A percentile compares a stretch with the other conserved stretches of the same genome.
phyloP scores from a whole-genome alignment of 1,140 invertebrate genomes.

The Drosophila ercepeae region DNA sequence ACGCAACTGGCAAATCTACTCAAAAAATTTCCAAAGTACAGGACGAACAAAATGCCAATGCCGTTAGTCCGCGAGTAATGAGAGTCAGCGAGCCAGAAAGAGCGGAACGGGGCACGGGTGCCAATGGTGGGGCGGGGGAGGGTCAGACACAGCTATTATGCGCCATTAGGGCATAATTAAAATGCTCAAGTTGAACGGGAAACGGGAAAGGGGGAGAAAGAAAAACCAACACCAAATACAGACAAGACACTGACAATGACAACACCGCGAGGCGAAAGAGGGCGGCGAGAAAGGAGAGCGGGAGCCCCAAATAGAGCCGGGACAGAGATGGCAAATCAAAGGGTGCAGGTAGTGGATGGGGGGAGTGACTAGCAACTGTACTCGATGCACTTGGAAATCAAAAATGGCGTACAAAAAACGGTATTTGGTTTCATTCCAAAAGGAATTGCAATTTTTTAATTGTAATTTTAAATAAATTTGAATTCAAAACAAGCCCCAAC shows the following conservation, averaged over 20 bases:
- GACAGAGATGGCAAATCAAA: too few relatives aligned
- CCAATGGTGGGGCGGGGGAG: neutral
- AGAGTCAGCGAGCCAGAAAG: slow-evolving; percentile 6
- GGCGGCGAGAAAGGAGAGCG: neutral
- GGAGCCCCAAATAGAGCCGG: neutral
- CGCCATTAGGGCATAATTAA: slow-evolving; percentile 83
- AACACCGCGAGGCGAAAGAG: slow-evolving; percentile 24
- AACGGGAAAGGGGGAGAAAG: slow-evolving; percentile 15
- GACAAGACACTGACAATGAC: slow-evolving; percentile 52
- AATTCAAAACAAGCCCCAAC: too few relatives aligned
- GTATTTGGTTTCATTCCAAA: too few relatives aligned
- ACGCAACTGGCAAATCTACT: slow-evolving; percentile 42
- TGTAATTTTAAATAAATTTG: too few relatives aligned
- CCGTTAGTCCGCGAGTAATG: slow-evolving; percentile 45
- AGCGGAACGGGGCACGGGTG: neutral
- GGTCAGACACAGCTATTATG: slow-evolving; percentile 64
- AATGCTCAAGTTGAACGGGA: slow-evolving; percentile 80
- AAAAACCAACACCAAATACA: slow-evolving; percentile 17
- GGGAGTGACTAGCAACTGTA: neutral
- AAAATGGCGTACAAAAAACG: too few relatives aligned
- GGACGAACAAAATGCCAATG: slow-evolving; percentile 40
- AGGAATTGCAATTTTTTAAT: too few relatives aligned
- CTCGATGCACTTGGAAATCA: neutral
- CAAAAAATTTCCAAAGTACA: slow-evolving; percentile 58
- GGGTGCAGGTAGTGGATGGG: too few relatives aligned